A percentile compares a stretch with the other conserved stretches of the same genome.
phyloP scores from a whole-genome alignment of 2,113 vertebrate genomes.

The Myrmecobius fasciatus region DNA sequence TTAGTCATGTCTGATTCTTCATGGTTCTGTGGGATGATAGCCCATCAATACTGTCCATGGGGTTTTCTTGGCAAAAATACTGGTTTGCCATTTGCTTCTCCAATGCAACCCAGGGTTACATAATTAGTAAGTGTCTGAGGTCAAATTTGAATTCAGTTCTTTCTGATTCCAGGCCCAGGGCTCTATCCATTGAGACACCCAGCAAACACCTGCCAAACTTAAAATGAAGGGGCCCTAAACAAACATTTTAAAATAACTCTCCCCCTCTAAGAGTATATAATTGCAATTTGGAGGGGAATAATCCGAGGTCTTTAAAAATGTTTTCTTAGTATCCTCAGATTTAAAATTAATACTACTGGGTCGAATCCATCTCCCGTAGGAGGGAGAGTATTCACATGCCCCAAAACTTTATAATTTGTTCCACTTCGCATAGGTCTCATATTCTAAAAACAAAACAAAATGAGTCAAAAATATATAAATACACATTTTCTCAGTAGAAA shows the following conservation, averaged over 20 bases:
- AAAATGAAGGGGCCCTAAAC: neutral
- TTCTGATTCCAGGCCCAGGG: neutral
- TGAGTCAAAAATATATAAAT: neutral
- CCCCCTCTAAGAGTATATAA: neutral
- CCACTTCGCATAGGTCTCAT: neutral
- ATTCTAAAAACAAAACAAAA: neutral
- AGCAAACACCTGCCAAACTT: neutral
- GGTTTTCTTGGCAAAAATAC: neutral
- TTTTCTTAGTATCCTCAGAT: neutral
- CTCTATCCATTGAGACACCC: neutral
- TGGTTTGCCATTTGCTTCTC: neutral
- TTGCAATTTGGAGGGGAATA: neutral
- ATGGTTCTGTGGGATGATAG: neutral
- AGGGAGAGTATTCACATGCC: neutral
- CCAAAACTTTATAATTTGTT: neutral
- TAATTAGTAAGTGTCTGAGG: neutral
- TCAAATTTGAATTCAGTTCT: neutral
- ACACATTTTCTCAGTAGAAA: neutral
- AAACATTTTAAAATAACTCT: neutral
- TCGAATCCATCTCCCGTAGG: neutral
- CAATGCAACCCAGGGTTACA: neutral
- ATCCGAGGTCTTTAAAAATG: neutral
- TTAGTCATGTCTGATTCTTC: neutral
- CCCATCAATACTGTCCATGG: neutral
- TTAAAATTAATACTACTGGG: neutral